Evolutionary conservation across 1,140 invertebrate genomes (phyloP).

Genomic region (Drosophila nebulosa): DNA sequence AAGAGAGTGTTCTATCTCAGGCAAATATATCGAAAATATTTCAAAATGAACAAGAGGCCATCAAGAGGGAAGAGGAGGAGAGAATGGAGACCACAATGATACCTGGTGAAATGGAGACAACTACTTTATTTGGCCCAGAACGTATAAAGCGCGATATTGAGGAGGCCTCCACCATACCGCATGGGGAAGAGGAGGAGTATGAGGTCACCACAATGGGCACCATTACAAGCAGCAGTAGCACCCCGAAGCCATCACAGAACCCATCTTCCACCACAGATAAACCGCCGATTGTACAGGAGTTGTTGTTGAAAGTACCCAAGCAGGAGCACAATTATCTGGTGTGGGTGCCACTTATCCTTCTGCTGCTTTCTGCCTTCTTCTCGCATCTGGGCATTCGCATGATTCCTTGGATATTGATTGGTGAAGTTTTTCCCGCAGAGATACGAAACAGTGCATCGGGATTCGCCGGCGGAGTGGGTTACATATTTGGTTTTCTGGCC

Average conservation of each 20-base stretch:
- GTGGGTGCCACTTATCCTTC: constrained; percentile 86
- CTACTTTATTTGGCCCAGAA: constrained; percentile 38
- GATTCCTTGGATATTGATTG: constrained; percentile 89
- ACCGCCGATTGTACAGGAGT: constrained; percentile 50
- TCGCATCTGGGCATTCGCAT: constrained; percentile 86
- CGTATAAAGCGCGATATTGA: constrained; percentile 36
- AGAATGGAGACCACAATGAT: constrained; percentile 32
- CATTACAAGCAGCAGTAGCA: constrained; percentile 1
- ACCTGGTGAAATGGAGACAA: constrained; percentile 48
- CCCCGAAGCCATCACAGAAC: not conserved
- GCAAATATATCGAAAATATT: constrained; percentile 75
- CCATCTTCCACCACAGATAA: constrained; percentile 9
- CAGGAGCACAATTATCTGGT: constrained; percentile 81
- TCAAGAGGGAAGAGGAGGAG: constrained; percentile 22
- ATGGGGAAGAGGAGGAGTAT: not conserved
- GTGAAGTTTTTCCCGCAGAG: constrained; percentile 86
- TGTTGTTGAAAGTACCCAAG: constrained; percentile 69
- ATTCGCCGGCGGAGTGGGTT: constrained; percentile 86
- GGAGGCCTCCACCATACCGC: constrained; percentile 29
- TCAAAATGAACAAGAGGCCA: constrained; percentile 40
- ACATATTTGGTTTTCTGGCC: constrained; percentile 87
- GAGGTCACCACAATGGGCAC: constrained; percentile 38
- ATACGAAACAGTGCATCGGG: constrained; percentile 87
- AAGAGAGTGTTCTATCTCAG: constrained; percentile 64
- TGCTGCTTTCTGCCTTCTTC: constrained; percentile 86